A percentile compares a stretch with the other conserved stretches of the same genome.
Conservation (phyloP, 1,140 invertebrate genomes). For the Drosophila guanche region DNA sequence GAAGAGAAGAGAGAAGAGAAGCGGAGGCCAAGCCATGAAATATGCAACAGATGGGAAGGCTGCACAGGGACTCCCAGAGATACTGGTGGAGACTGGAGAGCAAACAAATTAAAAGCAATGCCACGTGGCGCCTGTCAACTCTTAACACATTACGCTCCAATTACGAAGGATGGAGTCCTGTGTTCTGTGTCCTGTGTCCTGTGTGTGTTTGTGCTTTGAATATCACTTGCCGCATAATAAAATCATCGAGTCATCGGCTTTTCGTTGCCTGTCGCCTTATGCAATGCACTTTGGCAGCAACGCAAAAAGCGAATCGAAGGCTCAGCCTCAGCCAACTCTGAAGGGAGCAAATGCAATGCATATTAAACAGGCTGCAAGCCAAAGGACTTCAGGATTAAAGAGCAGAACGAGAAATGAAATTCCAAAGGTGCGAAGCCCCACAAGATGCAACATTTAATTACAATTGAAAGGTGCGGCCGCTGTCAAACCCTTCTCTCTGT, state of each 20-base stretch:
- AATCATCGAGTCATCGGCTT: conserved; percentile 47
- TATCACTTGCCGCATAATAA: conserved; percentile 75
- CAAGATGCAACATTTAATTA: conserved; percentile 66
- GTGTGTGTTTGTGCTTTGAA: conserved; percentile 21
- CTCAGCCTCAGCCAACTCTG: conserved; percentile 30
- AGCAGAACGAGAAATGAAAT: conserved; percentile 38
- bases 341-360: conserved; percentile 71
- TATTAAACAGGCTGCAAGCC: conserved; percentile 53
- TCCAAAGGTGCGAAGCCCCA: conserved; percentile 13
- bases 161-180: conserved; percentile 48
- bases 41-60: conserved; percentile 66
- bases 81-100: conserved; percentile 24
- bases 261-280: conserved; percentile 47
- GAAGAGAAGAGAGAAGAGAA: background rate
- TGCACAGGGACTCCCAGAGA: conserved; percentile 11
- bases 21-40: conserved; percentile 59
- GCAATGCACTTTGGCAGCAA: conserved; percentile 33
- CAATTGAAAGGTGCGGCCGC: conserved; percentile 62
- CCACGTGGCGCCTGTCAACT: conserved; percentile 68
- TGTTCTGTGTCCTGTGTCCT: background rate
- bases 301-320: conserved; percentile 2
- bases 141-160: conserved; percentile 80
- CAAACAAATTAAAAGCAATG: conserved; percentile 72
- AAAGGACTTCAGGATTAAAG: conserved; percentile 49
- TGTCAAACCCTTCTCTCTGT: conserved; percentile 31